Percentiles rank a stretch among this genome's conserved stretches.
phyloP scores from a whole-genome alignment of 1,140 invertebrate species.

The Zaprionus africanus region DNA sequence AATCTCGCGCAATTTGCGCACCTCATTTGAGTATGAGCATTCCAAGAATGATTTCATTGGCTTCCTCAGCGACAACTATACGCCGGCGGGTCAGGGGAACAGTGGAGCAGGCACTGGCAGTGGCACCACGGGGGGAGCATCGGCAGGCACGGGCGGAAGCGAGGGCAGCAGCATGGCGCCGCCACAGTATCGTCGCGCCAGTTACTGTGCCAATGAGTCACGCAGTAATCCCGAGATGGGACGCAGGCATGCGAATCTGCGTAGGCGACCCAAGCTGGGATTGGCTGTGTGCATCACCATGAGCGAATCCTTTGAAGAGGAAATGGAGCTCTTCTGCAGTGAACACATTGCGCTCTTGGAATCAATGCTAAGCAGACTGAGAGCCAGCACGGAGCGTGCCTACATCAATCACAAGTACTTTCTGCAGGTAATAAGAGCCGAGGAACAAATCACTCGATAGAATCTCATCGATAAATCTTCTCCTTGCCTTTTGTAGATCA shows the following conservation, averaged over 20 bases:
- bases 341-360: conserved; percentile 93
- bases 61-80: conserved; percentile 79
- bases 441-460: neutral
- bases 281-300: conserved; percentile 85
- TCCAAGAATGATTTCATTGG: conserved; percentile 82
- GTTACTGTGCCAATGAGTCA: conserved; percentile 76
- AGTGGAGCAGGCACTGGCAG: conserved; percentile 11
- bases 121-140: neutral
- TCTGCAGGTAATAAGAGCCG: conserved; percentile 51
- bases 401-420: conserved; percentile 83
- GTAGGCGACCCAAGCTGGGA: conserved; percentile 85
- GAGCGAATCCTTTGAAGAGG: conserved; percentile 85
- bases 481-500: conserved; percentile 62
- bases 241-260: conserved; percentile 54
- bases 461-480: neutral
- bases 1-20: conserved; percentile 82
- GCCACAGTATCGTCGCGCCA: conserved; percentile 68
- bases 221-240: conserved; percentile 83
- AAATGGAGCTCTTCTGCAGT: conserved; percentile 89
- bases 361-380: conserved; percentile 90
- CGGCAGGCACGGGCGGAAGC: conserved; percentile 58
- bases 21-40: conserved; percentile 83
- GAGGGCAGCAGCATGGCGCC: conserved; percentile 73
- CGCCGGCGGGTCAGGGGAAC: neutral
- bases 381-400: conserved; percentile 86